phyloP scores from a whole-genome alignment of 1,140 invertebrate species.

The Sweltsa coloradensis region DNA sequence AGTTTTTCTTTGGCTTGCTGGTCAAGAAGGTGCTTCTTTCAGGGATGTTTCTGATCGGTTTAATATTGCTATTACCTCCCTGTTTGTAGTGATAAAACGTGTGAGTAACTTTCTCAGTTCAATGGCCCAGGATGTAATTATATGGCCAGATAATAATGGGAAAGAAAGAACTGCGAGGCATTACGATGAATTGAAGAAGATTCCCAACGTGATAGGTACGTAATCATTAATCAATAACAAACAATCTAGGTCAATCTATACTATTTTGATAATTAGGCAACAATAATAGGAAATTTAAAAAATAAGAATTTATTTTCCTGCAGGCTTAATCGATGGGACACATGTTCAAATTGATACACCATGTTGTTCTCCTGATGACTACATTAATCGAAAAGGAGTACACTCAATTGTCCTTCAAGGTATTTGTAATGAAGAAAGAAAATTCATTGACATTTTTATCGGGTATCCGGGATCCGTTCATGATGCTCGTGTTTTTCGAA shows the following conservation, averaged over 20 bases:
- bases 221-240: no score
- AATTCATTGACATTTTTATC: no score
- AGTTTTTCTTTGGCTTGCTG: not conserved
- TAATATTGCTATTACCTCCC: not conserved
- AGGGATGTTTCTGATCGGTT: not conserved
- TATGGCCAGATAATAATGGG: not conserved
- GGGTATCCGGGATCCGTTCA: not conserved
- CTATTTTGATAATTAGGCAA: no score
- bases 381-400: not conserved
- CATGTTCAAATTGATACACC: no score
- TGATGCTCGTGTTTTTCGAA: not conserved
- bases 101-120: not conserved
- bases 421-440: not conserved
- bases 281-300: no score
- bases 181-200: not conserved
- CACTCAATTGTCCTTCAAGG: conserved; percentile 1
- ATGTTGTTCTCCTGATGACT: no score
- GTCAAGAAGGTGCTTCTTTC: not conserved
- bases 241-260: no score
- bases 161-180: not conserved
- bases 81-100: not conserved
- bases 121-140: not conserved
- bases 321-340: no score
- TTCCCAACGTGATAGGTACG: not conserved
- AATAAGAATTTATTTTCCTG: no score